Evolutionary conservation across 2,113 vertebrate genomes (phyloP).

Genomic region (Acrocephalus kingi): DNA sequence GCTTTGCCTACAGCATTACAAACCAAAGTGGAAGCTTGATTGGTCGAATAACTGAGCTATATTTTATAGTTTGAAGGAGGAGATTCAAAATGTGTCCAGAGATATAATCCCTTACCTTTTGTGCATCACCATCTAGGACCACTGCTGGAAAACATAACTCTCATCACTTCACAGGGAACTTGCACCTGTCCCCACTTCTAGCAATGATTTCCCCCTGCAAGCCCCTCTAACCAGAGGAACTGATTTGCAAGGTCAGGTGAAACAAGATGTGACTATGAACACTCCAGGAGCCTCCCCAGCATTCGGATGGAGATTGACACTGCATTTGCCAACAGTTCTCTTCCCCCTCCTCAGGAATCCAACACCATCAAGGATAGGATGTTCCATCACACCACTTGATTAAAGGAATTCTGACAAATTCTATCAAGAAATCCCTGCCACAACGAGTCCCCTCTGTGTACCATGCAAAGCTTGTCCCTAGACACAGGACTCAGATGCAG

Average conservation of each 20-base stretch:
- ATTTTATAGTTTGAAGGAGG: not conserved
- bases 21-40: not conserved
- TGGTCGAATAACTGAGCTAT: not conserved
- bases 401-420: not conserved
- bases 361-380: not conserved
- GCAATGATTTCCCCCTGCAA: not conserved
- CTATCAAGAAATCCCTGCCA: not conserved
- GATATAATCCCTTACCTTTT: not conserved
- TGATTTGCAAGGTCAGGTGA: not conserved
- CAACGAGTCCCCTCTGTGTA: fast-evolving
- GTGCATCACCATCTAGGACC: not conserved
- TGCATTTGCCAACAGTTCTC: not conserved
- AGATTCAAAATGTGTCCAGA: not conserved
- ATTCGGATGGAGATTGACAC: not conserved
- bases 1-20: not conserved
- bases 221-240: not conserved
- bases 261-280: not conserved
- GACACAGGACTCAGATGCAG: not conserved
- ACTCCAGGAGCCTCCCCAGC: not conserved
- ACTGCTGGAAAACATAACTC: not conserved
- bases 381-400: not conserved
- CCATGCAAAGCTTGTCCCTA: not conserved
- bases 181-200: not conserved
- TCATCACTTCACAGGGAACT: not conserved
- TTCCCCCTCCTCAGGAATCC: not conserved